phyloP scores from a whole-genome alignment of 2,888 invertebrate genomes.

The Sinopyrophorus schimmeli region DNA sequence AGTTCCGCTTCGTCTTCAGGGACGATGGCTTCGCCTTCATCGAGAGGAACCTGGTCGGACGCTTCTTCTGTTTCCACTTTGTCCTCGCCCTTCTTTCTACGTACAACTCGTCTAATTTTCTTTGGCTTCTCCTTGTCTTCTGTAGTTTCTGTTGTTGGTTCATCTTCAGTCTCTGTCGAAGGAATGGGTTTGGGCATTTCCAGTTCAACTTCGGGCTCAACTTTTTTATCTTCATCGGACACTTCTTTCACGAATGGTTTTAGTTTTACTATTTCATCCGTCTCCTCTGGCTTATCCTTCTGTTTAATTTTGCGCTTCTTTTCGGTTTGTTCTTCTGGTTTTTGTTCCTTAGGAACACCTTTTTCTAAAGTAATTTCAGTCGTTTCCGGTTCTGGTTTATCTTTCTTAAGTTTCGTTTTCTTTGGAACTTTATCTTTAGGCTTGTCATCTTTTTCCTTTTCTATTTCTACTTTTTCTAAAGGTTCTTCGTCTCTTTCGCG shows the following conservation, averaged over 20 bases:
- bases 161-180: conserved; percentile 33
- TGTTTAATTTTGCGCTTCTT: conserved; percentile 50
- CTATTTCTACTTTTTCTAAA: conserved; percentile 37
- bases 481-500: conserved; percentile 45
- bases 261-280: conserved; percentile 49
- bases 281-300: conserved; percentile 44
- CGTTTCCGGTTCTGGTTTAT: conserved; percentile 51
- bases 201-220: conserved; percentile 37
- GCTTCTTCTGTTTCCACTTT: conserved; percentile 21
- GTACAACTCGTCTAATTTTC: conserved; percentile 34
- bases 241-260: conserved; percentile 52
- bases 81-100: conserved; percentile 28
- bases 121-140: conserved; percentile 11
- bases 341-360: conserved; percentile 45
- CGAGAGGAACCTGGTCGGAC: conserved; percentile 41
- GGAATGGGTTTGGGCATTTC: conserved; percentile 34
- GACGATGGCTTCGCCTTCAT: conserved; percentile 35
- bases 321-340: conserved; percentile 55
- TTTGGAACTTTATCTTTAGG: conserved; percentile 37
- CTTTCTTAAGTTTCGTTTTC: conserved; percentile 37
- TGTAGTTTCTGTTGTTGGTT: conserved; percentile 30
- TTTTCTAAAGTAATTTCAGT: conserved; percentile 46
- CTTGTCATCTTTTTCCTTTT: conserved; percentile 40
- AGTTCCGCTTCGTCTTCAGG: conserved; percentile 44
- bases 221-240: conserved; percentile 49